phyloP scores from a whole-genome alignment of 2,888 invertebrate species.

The Scaptomyza reducta region DNA sequence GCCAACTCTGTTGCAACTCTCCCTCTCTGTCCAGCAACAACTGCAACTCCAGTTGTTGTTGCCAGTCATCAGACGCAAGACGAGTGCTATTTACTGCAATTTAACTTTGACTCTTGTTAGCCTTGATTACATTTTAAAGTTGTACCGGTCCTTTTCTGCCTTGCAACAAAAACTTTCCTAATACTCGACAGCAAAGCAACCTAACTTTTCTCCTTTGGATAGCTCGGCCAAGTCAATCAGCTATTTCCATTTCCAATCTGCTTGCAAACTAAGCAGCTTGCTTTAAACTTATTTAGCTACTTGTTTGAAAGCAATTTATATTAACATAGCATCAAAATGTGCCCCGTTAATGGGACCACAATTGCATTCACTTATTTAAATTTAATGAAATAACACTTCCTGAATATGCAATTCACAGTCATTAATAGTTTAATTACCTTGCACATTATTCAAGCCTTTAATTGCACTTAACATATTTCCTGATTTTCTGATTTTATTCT shows the following conservation, averaged over 20 bases:
- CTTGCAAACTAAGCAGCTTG: neutral
- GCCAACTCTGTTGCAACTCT: conserved; percentile 1
- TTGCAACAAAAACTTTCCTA: conserved; percentile 71
- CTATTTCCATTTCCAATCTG: conserved; percentile 56
- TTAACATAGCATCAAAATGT: neutral
- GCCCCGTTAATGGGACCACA: neutral
- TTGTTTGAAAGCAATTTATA: neutral
- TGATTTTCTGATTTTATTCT: conserved; percentile 17
- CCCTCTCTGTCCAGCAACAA: too few species aligned
- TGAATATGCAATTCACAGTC: neutral
- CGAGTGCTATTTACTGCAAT: conserved; percentile 53
- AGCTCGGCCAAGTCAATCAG: conserved; percentile 38
- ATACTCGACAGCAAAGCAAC: conserved; percentile 35
- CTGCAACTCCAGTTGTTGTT: neutral
- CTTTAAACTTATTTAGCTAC: neutral
- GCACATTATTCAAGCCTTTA: neutral
- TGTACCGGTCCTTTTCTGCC: conserved; percentile 14
- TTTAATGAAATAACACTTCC: conserved; percentile 3
- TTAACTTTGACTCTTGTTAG: conserved; percentile 64
- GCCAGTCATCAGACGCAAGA: conserved; percentile 21
- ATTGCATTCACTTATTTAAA: conserved; percentile 6
- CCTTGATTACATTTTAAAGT: conserved; percentile 72
- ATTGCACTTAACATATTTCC: neutral
- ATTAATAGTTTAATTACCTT: conserved; percentile 18
- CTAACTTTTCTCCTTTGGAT: conserved; percentile 31